Percentiles rank a stretch among this genome's conserved stretches.
These are phyloP conservation scores for Brenthis daphne DNA, from an alignment of 2,888 invertebrate genomes.

Conservation along the genomic window DNA sequence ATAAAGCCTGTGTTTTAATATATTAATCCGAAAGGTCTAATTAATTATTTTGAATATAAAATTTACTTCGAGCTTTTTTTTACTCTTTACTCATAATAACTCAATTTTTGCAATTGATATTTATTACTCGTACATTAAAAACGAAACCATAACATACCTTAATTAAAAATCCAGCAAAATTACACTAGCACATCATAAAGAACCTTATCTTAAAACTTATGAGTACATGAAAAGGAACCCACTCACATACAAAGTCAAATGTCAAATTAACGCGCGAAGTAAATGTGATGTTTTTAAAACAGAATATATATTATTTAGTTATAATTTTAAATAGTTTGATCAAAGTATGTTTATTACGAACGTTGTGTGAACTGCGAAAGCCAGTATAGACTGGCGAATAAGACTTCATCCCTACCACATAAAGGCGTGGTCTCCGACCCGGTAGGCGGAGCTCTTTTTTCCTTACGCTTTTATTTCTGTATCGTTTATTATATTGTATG, in stretches of 20 bases:
- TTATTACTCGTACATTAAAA: background rate
- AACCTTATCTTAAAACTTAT: constrained; percentile 4
- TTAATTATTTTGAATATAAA: too few relatives aligned
- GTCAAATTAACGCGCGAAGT: constrained; percentile 27
- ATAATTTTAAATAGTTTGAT: constrained; percentile 36
- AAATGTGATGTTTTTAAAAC: background rate
- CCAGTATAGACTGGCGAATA: constrained; percentile 68
- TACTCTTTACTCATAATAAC: too few relatives aligned
- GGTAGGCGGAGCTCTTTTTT: constrained; percentile 63
- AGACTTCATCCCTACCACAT: constrained; percentile 52
- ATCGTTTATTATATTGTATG: constrained; percentile 74
- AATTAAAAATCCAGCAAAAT: constrained; percentile 20
- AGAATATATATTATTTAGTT: constrained; percentile 26
- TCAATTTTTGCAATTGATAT: too few relatives aligned
- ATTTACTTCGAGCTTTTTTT: too few relatives aligned
- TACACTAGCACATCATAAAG: constrained; percentile 27
- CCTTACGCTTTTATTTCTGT: constrained; percentile 61
- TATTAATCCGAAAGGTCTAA: too few relatives aligned
- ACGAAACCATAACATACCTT: constrained; percentile 10
- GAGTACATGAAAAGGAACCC: constrained; percentile 14
- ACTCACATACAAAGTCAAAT: constrained; percentile 28
- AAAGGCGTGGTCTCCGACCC: constrained; percentile 57
- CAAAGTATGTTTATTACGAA: constrained; percentile 39
- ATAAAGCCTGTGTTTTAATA: too few relatives aligned
- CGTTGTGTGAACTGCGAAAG: constrained; percentile 63